Conservation (phyloP, 2,797 vertebrate species). For the Alcedo atthis region DNA sequence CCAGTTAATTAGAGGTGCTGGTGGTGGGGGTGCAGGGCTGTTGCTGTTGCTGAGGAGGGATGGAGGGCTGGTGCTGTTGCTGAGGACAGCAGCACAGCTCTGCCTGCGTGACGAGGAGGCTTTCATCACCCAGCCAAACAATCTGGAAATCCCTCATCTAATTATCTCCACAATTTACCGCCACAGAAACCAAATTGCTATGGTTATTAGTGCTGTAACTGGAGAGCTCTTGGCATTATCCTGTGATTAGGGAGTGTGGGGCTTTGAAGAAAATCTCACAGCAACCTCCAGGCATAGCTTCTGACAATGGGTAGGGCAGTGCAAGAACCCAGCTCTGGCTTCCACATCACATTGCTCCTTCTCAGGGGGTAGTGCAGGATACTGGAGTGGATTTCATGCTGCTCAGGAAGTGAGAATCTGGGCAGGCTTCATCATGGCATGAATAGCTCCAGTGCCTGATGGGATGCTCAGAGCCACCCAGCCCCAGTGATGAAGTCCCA, state of each 20-base stretch:
- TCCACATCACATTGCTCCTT: fast-evolving
- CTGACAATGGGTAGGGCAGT: neutral
- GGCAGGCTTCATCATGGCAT: fast-evolving
- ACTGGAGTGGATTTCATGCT: neutral
- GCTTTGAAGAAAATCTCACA: neutral
- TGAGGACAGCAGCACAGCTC: neutral
- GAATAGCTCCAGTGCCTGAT: neutral
- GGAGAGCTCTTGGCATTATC: neutral
- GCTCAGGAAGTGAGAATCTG: neutral
- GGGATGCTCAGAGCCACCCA: neutral
- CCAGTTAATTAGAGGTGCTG: neutral
- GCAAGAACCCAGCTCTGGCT: neutral
- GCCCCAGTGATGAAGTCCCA: neutral
- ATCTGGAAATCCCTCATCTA: conserved; percentile 31
- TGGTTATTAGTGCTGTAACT: neutral
- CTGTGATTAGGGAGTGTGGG: neutral
- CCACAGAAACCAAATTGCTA: neutral
- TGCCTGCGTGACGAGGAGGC: neutral
- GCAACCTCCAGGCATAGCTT: neutral
- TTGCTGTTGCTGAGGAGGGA: neutral
- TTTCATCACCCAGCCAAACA: neutral
- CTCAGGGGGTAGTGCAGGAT: neutral
- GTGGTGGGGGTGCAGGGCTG: neutral
- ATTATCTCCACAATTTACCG: neutral
- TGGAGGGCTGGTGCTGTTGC: neutral